phyloP scores from a whole-genome alignment of 2,888 invertebrate species.

The Amphipoea lucens region DNA sequence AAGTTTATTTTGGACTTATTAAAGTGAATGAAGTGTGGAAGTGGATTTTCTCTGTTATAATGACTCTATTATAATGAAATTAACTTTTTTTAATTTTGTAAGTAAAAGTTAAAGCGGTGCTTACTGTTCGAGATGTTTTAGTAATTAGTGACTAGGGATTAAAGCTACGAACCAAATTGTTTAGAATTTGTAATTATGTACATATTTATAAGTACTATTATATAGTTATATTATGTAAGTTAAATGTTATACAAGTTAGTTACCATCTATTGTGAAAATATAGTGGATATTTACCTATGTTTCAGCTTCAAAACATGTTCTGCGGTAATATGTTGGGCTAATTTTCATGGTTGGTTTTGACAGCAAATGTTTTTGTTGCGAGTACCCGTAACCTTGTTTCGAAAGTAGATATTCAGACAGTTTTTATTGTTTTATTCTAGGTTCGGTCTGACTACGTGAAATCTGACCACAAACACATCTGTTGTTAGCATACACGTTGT shows the following conservation, averaged over 20 bases:
- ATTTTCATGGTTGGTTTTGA: conserved; percentile 16
- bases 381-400: conserved; percentile 21
- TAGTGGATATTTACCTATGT: not conserved
- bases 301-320: conserved; percentile 16
- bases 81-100: conserved; percentile 51
- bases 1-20: conserved; percentile 32
- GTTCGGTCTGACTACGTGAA: conserved; percentile 33
- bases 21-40: conserved; percentile 39
- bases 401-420: conserved; percentile 36
- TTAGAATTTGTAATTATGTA: conserved; percentile 39
- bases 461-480: conserved; percentile 24
- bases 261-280: conserved; percentile 16
- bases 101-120: conserved; percentile 63
- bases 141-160: conserved; percentile 50
- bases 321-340: not conserved
- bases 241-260: conserved; percentile 13
- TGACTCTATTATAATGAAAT: conserved; percentile 17
- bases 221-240: conserved; percentile 33
- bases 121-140: conserved; percentile 58
- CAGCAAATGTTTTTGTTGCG: conserved; percentile 14
- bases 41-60: conserved; percentile 19
- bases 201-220: conserved; percentile 32
- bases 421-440: conserved; percentile 45
- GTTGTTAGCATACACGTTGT: not conserved
- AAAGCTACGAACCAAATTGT: conserved; percentile 64